Evolutionary conservation across 37 sponge, comb jelly and placozoan species (phyloP), one percentile per base, ranked within the genome.

Genomic region (Eunapius fragilis): DNA sequence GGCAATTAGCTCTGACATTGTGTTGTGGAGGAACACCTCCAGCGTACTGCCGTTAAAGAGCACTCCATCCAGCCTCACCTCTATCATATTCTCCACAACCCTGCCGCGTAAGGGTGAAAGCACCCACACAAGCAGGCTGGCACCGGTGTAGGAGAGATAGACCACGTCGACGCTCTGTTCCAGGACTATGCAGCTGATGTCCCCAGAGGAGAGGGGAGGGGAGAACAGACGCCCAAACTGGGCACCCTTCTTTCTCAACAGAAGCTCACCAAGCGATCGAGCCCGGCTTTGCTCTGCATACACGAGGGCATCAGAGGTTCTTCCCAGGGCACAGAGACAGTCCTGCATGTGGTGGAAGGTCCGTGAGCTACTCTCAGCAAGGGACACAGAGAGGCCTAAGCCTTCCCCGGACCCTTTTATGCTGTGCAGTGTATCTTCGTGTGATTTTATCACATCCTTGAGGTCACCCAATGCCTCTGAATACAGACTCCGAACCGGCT

Each of bases 211-310:
- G 37, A 92, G 84, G 23, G 92, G 92, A 25, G 92, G 70, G 24
- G 72, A 48, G 37, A 83, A 79, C 28, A 25, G 25, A 13, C n/a
- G 35, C 67, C 41, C 34, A 22, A 79, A 74, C 49, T 78, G 78
- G 25, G 50, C 22, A 0, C 70, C 19, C 30, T 86, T 87, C 82
- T 82, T 87, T 71, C 82, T 68, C 71, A 89, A 58, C 38, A 93
- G 49, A 3, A 94, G 87, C 71, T 94, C 94, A 3, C 94, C 91
- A 28, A 94, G 91, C 24, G 87, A 78, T 26, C 94, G 71, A 0
- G 91, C 82, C 3, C 94, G 70, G 80, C 84, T 88, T 67, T 88
- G 89, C 78, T 94, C 94, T 41, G 91, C 94, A 38, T 33, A 90
- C 67, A 73, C 85, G 70, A 94, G 35, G 19, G 91, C 91, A 31